Evolutionary conservation across 2,888 invertebrate species (phyloP).

Genomic region (Rambutsinella grinnellia): DNA sequence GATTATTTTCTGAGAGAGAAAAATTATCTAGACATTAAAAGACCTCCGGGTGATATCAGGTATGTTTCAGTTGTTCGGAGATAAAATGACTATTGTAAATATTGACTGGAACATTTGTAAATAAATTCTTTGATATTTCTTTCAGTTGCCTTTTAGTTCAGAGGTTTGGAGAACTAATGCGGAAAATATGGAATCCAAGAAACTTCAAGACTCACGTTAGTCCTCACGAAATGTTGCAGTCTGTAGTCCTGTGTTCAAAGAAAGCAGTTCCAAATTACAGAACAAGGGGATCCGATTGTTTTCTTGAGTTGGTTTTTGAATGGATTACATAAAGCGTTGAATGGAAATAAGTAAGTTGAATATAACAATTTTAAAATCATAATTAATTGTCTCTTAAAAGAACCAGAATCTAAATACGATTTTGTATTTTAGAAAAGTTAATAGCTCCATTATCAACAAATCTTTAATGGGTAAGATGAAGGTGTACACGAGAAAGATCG

Average conservation of each 20-base stretch:
- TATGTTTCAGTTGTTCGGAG: conserved; percentile 33
- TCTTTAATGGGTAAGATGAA: conserved; percentile 94
- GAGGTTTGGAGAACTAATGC: conserved; percentile 92
- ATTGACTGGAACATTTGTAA: conserved; percentile 2
- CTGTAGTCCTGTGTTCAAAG: conserved; percentile 96
- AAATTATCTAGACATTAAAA: conserved; percentile 88
- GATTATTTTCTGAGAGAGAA: conserved; percentile 96
- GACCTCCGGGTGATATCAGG: conserved; percentile 96
- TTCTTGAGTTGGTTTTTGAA: conserved; percentile 99
- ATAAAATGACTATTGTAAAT: background rate
- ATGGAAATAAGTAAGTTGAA: conserved; percentile 80
- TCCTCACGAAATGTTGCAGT: conserved; percentile 99
- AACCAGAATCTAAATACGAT: background rate
- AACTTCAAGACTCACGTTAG: conserved; percentile 99
- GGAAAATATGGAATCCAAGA: conserved; percentile 98
- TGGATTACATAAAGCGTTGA: conserved; percentile 92
- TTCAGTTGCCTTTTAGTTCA: conserved; percentile 86
- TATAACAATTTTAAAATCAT: conserved; percentile 65
- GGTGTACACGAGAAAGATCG: conserved; percentile 92
- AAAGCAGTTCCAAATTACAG: conserved; percentile 98
- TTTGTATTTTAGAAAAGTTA: conserved; percentile 72
- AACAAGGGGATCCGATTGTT: conserved; percentile 98
- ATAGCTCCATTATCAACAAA: conserved; percentile 94
- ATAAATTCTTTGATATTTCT: too few relatives aligned
- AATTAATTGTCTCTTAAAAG: background rate